Base-by-base conservation (phyloP, 2,113 vertebrate genomes). In the Callochromis pleurospilus region DNA sequence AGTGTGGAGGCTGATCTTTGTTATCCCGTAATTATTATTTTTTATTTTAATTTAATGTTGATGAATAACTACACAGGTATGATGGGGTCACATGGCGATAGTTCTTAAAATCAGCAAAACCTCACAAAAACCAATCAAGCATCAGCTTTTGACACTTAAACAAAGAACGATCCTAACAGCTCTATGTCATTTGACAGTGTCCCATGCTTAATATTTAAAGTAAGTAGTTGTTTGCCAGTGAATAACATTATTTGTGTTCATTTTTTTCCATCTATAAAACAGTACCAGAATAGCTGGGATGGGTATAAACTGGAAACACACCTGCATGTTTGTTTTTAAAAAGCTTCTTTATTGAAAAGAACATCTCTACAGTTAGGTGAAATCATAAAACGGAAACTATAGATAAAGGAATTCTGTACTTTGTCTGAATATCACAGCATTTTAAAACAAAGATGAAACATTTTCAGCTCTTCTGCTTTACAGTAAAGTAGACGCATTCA, bases 361-460 rank as follows among this genome's bases (percentile, higher is more conserved):
- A 65, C 6, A 19, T 36, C 60, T 65, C 31, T 36, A 2, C 60
- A 36, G 17, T 7, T 36, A 36, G 31, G 17, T 2, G 1, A 58
- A 60, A 33, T 60, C 8, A 0, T 31, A 19, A 33, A 55, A 55
- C 0, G 0, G 0, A 60, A 60, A 33, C 8, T 60, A 17, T 33
- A 60, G 14, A 60, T 31, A 10, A 33, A 60, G 5, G 26, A 2
- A 33, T 60, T 1, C 14, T 60, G 14, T 33, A 60, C 13, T 58
- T 58, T 26, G 54, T 14, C 6, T 56, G 6, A 2, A 29, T 58
- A 58, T 15, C 55, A 15, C 55, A 14, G 14, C 1, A 58, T 58
- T 58, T 58, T 31, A 31, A 5, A 58, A 1, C 13, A 58, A 58
- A 58, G 55, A 31, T 4, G 15, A 11, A 11, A 62, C 58, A 62